Percentiles rank a stretch among this genome's conserved stretches.
Conservation (phyloP, 2,113 vertebrate species). For the Chamaea fasciata region DNA sequence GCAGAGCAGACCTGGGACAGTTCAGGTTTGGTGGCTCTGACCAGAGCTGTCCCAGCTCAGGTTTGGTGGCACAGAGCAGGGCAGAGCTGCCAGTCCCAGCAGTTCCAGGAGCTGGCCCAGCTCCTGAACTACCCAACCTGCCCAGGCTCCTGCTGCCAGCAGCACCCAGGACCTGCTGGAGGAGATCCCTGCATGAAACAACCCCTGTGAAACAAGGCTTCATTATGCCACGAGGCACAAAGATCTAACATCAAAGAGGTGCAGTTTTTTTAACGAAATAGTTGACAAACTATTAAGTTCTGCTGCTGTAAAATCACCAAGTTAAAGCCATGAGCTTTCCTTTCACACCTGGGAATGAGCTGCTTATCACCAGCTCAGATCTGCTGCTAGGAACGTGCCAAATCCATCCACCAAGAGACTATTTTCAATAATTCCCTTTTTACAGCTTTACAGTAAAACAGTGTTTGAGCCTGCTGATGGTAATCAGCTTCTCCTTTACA, state of each 20-base stretch:
- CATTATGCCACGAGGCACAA: neutral
- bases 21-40: neutral
- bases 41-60: neutral
- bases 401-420: constrained; percentile 73
- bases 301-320: constrained; percentile 43
- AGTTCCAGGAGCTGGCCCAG: neutral
- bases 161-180: neutral
- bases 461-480: constrained; percentile 79
- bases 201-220: neutral
- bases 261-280: neutral
- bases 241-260: constrained; percentile 38
- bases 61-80: neutral
- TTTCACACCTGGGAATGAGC: constrained; percentile 79
- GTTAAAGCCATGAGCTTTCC: constrained; percentile 66
- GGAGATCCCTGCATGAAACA: neutral
- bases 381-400: constrained; percentile 79
- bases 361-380: constrained; percentile 77
- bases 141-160: neutral
- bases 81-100: neutral
- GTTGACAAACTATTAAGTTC: constrained; percentile 61
- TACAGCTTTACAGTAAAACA: constrained; percentile 81
- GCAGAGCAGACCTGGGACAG: neutral
- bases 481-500: constrained; percentile 86
- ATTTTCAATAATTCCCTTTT: constrained; percentile 81
- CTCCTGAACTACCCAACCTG: neutral